phyloP scores from a whole-genome alignment of 2,113 vertebrate genomes.

The Hemiprocne comata region DNA sequence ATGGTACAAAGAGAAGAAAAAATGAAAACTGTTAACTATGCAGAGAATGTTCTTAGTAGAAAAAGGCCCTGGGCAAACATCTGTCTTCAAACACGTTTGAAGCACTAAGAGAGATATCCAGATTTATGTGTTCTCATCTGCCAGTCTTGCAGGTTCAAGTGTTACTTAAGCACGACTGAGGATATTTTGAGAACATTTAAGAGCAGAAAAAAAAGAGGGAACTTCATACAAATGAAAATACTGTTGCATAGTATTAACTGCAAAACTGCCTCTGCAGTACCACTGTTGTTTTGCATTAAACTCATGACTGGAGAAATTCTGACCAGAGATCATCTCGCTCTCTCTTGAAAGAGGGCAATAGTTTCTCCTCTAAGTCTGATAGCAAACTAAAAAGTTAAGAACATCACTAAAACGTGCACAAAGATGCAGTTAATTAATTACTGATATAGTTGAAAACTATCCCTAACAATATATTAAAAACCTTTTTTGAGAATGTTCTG shows the following conservation, averaged over 20 bases:
- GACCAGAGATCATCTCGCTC: background rate
- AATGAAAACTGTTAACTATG: background rate
- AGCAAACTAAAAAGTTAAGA: background rate
- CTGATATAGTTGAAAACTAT: background rate
- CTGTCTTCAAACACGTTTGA: background rate
- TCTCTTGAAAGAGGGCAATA: background rate
- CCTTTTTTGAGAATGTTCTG: background rate
- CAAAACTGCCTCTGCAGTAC: background rate
- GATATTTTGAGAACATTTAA: background rate
- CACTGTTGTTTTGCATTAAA: background rate
- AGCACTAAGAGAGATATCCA: background rate
- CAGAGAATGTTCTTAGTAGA: background rate
- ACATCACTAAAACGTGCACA: background rate
- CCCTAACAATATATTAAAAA: background rate
- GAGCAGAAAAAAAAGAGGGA: background rate
- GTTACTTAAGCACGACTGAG: background rate
- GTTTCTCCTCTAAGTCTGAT: background rate
- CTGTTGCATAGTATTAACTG: background rate
- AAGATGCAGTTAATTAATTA: background rate
- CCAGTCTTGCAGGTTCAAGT: background rate
- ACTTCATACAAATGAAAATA: background rate
- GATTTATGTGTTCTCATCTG: background rate
- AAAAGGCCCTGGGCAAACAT: background rate
- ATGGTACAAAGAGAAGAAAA: background rate
- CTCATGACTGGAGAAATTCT: background rate